Evolutionary conservation across 23 tunicate genomes (phyloP), one percentile per base, ranked within the genome.

Genomic region (Ciona savignyi): DNA sequence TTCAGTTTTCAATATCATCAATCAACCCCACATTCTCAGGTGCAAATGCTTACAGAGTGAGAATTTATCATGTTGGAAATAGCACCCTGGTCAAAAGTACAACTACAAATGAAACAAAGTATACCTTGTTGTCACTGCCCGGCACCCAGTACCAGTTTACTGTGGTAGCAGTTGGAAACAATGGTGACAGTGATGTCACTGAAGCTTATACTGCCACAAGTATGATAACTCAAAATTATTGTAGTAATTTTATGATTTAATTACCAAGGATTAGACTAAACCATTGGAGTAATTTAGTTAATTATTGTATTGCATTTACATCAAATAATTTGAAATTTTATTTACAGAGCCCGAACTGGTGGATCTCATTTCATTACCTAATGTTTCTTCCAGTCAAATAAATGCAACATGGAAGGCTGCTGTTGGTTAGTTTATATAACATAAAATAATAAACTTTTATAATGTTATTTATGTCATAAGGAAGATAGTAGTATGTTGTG

Each of bases 271-370:
- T n/a, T n/a, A 49, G 20, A 20, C 61, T 49, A 49, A 49, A 49
- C 20, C 20, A 49, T 49, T 11, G 20, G 20, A 20, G 15, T 49
- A 15, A 20, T 49, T 49, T 49, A 20, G 20, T 49, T 23, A 26
- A 27, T 61, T 23, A 61, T 1, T 66, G 30, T 66, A 20, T 4
- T 66, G 29, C 34, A 11, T 15, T 15, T 49, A 20, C 61, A 15
- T 49, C 20, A 11, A 49, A 49, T 24, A 20, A 11, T 15, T 22
- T 20, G 35, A 19, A 71, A 35, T 22, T 9, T 71, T 19, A 42
- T 74, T 34, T 65, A 0, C 65, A 86, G 95, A 74, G 15, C 95
- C 95, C 19, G 72, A 75, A 29, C 62, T 78, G 24, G 75, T 85
- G 29, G 34, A 72, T 0, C 68, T 70, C 6, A 63, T 80, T 33